Base-by-base conservation (phyloP, 2,797 vertebrate genomes). In the Sebastolobus altivelis region DNA sequence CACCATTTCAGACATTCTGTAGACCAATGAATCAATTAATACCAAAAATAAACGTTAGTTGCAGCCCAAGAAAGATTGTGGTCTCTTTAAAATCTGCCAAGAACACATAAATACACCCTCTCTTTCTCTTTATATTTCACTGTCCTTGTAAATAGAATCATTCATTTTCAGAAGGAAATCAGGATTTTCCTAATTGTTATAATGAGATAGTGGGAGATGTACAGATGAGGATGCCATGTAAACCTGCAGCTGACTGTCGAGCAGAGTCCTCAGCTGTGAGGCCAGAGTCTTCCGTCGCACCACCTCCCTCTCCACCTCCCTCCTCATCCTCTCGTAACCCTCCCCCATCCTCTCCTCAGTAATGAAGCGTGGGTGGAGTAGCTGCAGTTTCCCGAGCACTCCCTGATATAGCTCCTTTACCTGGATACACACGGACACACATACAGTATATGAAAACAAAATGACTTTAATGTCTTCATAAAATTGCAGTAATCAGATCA, bases 301-400 rank as follows among this genome's bases (percentile, higher is more conserved):
- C 55, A 96, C 90, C 89, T 97, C 97, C 73, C 89, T 91, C 85
- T 97, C 96, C 46, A 96, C 95, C 91, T 97, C 95, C 80, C 88
- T 93, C 59, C 88, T 95, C 8, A 92, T 86, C 82, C 65, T 93
- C 31, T 91, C 80, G 29, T 83, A 93, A n/a, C 74, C 86, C 60
- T 93, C 91, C 75, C 82, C 81, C 27, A 46, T 3, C 31, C 65
- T 87, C 74, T 88, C 90, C 70, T 92, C 92, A 8, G 69, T 16
- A 5, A 89, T 13, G 73, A 78, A 66, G 38, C 60, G 16, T 33
- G 91, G 92, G 77, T 69, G 94, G 70, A 99, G 94, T 0, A 87
- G 89, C 56, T 85, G 79, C 8, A 95, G 88, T 93, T 97, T 97
- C 2, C 79, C 88, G 5, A 92, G 88, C 9, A 97, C 91, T 52